Percentiles rank a stretch among this genome's conserved stretches.
These are phyloP conservation scores for Siniperca knerii DNA, from an alignment of 2,113 vertebrate genomes.

Conservation along the genomic window DNA sequence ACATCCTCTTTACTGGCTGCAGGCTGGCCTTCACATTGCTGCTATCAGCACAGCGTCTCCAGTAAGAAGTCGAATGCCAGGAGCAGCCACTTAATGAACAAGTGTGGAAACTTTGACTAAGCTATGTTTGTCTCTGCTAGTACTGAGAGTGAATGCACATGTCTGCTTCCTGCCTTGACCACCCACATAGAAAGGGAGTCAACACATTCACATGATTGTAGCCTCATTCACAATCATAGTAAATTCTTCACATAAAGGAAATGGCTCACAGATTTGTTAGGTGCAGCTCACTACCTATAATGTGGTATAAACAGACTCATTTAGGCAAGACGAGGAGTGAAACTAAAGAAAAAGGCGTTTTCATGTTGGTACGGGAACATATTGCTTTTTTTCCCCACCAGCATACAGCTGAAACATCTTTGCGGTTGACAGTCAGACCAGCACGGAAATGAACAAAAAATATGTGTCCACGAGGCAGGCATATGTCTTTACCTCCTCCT, in stretches of 20 bases:
- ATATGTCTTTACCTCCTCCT: slow-evolving; percentile 27
- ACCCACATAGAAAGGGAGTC: slow-evolving; percentile 66
- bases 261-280: slow-evolving; percentile 42
- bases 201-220: slow-evolving; percentile 11
- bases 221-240: slow-evolving; percentile 41
- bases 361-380: neutral
- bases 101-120: slow-evolving; percentile 76
- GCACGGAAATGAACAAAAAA: slow-evolving; percentile 18
- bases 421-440: slow-evolving; percentile 26
- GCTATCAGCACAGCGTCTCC: slow-evolving; percentile 45
- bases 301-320: neutral
- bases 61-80: slow-evolving; percentile 72
- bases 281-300: slow-evolving; percentile 8
- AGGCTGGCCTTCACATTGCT: slow-evolving; percentile 18
- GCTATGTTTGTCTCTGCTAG: slow-evolving; percentile 32
- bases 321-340: neutral
- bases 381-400: neutral
- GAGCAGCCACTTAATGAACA: slow-evolving; percentile 82
- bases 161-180: slow-evolving; percentile 70
- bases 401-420: slow-evolving; percentile 20
- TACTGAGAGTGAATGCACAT: slow-evolving; percentile 36
- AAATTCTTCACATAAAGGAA: slow-evolving; percentile 48
- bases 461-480: neutral
- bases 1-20: slow-evolving; percentile 29
- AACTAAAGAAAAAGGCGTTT: slow-evolving; percentile 14